Evolutionary conservation across 2,888 invertebrate genomes (phyloP).

Genomic region (Epinotia ramella): DNA sequence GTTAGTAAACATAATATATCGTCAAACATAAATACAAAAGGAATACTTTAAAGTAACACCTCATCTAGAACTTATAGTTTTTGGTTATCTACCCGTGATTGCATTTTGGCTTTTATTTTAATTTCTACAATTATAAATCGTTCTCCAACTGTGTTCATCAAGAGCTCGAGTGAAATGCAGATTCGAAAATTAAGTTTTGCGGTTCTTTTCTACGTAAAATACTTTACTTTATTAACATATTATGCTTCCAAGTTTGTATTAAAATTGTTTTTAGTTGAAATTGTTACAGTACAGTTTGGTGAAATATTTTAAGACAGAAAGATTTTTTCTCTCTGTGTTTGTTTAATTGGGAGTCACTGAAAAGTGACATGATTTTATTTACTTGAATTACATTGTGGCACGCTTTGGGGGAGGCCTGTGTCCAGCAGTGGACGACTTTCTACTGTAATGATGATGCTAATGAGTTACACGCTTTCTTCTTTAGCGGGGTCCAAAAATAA

Average conservation of each 20-base stretch:
- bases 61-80: neutral
- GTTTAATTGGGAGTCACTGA: too few relatives aligned
- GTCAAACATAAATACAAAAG: neutral
- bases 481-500: too few relatives aligned
- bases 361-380: too few relatives aligned
- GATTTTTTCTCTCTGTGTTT: too few relatives aligned
- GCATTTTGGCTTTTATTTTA: constrained; percentile 29
- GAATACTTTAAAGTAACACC: neutral
- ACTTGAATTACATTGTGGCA: too few relatives aligned
- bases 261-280: neutral
- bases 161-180: constrained; percentile 21
- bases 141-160: constrained; percentile 31
- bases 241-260: neutral
- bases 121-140: constrained; percentile 33
- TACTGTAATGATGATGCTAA: too few relatives aligned
- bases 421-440: too few relatives aligned
- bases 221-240: constrained; percentile 21
- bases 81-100: constrained; percentile 12
- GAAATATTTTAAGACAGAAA: neutral
- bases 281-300: neutral
- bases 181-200: constrained; percentile 29
- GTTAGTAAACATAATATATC: too few relatives aligned
- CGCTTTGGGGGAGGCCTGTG: too few relatives aligned
- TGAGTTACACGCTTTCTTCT: too few relatives aligned
- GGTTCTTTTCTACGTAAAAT: constrained; percentile 7